Evolutionary conservation across 2,113 vertebrate genomes (phyloP), one percentile per base, ranked within the genome.

Genomic region (Carassius auratus): DNA sequence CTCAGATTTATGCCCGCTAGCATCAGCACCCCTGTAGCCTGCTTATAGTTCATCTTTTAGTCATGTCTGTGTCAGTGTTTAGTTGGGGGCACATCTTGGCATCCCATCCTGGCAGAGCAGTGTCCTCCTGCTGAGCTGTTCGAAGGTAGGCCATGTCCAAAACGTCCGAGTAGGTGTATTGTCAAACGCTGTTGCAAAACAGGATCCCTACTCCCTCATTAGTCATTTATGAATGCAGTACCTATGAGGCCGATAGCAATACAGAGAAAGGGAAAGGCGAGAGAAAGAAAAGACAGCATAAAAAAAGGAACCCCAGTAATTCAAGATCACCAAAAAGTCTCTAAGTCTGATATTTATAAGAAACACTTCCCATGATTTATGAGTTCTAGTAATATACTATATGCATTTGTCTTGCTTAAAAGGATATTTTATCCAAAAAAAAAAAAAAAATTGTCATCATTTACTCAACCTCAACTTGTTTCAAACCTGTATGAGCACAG

Each of bases 221-320:
- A 91, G 91, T 93, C 89, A 92, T 92, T 92, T 89, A 93, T 88
- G 87, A 89, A 90, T 91, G 89, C 90, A 87, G 86, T 7, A 50
- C 83, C 73, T 74, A n/a, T 74, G 69, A 62, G 68, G 45, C 10
- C 0, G 15, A 30, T n/a, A 36, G n/a, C 45, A 19, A 21, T 42
- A 89, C 33, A 23, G 84, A 89, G 85, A 73, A 75, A 57, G 71
- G 21, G 13, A 57, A 45, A 69, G 21, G 36, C 15, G 23, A 15
- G 30, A 15, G 48, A 38, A 26, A 57, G 42, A 55, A 45, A 57
- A 77, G 26, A 26, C 38, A 79, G 62, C 38, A 50, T 19, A 71
- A 69, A 76, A 52, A 76, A 38, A 57, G 26, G 50, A 78, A 77
- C 26, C 15, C 8, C 17, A 55, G 26, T 55, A 33, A 76, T 55